phyloP scores from a whole-genome alignment of 35 echinoderm and acorn worm species.

The Ophiothrix spiculata region DNA sequence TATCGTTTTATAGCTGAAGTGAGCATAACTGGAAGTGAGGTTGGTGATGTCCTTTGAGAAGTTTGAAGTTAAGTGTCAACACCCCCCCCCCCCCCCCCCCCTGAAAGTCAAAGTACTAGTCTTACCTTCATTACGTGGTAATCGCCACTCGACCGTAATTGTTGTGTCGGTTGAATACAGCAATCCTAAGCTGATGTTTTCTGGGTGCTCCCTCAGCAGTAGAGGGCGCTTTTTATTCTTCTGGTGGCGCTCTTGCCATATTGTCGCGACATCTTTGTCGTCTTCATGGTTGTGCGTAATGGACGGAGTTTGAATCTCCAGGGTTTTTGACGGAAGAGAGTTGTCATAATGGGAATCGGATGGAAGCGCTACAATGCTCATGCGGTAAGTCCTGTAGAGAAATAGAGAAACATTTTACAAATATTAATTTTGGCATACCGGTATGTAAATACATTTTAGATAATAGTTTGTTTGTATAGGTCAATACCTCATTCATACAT shows the following conservation, averaged over 20 bases:
- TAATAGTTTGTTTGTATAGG: too few relatives aligned
- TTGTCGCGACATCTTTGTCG: not conserved
- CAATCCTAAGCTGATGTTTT: constrained; percentile 34
- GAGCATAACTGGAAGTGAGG: too few relatives aligned
- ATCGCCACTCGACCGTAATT: constrained; percentile 27
- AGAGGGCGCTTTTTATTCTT: not conserved
- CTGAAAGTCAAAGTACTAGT: not conserved
- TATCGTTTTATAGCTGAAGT: too few relatives aligned
- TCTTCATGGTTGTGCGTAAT: not conserved
- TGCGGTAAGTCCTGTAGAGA: constrained; percentile 49
- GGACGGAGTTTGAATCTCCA: not conserved
- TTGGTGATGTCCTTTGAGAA: too few relatives aligned
- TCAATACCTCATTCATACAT: too few relatives aligned
- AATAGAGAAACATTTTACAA: not conserved
- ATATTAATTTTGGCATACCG: not conserved
- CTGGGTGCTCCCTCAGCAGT: constrained; percentile 1
- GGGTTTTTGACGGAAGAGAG: constrained; percentile 19
- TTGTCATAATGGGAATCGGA: constrained; percentile 50
- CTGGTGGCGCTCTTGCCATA: not conserved
- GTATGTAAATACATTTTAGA: not conserved
- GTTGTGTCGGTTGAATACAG: constrained; percentile 27
- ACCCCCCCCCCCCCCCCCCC: not conserved
- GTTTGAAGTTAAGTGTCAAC: too few relatives aligned
- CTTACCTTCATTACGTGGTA: constrained; percentile 38
- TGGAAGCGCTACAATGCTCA: constrained; percentile 57